Evolutionary conservation across 2,113 vertebrate genomes (phyloP).

Genomic region (Columba livia): DNA sequence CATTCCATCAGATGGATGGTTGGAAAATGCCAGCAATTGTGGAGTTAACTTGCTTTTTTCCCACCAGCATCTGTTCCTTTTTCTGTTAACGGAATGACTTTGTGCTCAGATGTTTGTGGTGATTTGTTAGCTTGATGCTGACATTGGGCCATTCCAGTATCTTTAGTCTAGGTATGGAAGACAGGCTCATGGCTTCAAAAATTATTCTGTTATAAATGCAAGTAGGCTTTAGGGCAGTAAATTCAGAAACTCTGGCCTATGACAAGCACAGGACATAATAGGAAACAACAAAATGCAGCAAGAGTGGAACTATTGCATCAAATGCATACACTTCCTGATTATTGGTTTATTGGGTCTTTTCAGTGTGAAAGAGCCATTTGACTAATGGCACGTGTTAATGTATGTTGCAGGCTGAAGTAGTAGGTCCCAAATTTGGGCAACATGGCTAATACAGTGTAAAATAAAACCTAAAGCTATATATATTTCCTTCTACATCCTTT

Average conservation of each 20-base stretch:
- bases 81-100: constrained; percentile 48
- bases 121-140: constrained; percentile 39
- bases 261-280: neutral
- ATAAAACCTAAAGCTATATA: neutral
- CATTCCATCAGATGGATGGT: constrained; percentile 36
- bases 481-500: neutral
- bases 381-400: neutral
- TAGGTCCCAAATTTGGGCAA: neutral
- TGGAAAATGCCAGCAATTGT: constrained; percentile 37
- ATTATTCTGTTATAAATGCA: neutral
- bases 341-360: neutral
- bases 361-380: neutral
- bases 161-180: constrained; percentile 14
- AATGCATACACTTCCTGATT: neutral
- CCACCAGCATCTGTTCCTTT: constrained; percentile 58
- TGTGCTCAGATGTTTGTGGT: constrained; percentile 41
- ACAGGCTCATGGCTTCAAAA: neutral
- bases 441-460: neutral
- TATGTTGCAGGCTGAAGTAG: neutral
- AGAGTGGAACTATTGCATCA: neutral
- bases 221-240: neutral
- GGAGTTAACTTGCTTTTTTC: constrained; percentile 63
- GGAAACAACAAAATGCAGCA: neutral
- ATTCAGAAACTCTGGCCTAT: neutral
- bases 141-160: constrained; percentile 9